phyloP scores from a whole-genome alignment of 2,797 vertebrate genomes.

The Diglossa cyanea region DNA sequence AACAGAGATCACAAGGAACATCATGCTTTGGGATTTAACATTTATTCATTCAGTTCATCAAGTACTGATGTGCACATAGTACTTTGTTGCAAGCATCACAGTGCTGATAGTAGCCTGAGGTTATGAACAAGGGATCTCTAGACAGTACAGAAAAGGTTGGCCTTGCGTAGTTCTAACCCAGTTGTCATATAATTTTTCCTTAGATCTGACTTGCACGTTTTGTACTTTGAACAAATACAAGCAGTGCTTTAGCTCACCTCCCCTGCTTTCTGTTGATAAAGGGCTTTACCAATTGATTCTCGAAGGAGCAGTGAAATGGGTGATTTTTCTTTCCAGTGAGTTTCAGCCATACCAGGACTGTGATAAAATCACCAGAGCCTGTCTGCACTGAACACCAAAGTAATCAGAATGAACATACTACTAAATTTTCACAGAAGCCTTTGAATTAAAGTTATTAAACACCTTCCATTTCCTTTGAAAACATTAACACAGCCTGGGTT shows the following conservation, averaged over 20 bases:
- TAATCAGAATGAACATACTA: constrained; percentile 9
- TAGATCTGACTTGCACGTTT: constrained; percentile 12
- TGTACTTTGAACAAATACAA: constrained; percentile 37
- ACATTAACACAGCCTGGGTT: not conserved
- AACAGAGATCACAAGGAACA: constrained; percentile 36
- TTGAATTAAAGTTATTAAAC: constrained; percentile 39
- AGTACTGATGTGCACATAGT: not conserved
- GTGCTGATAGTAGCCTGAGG: constrained; percentile 16
- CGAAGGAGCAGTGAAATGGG: not conserved
- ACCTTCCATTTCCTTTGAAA: not conserved
- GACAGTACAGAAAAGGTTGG: constrained; percentile 18
- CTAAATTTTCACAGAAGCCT: not conserved
- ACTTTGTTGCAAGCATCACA: constrained; percentile 48
- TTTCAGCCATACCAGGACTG: not conserved
- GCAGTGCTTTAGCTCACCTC: not conserved
- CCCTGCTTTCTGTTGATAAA: constrained; percentile 33
- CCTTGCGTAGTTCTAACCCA: not conserved
- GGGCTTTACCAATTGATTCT: constrained; percentile 9
- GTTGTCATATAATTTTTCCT: not conserved
- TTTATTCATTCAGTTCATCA: constrained; percentile 48
- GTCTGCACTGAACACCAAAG: not conserved
- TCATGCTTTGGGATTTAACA: constrained; percentile 41
- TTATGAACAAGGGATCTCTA: constrained; percentile 54
- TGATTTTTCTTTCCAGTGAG: constrained; percentile 12
- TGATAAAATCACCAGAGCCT: not conserved